Percentiles rank a stretch among this genome's conserved stretches.
phyloP scores from a whole-genome alignment of 2,797 vertebrate species.

The Hippopotamyrus pictus region DNA sequence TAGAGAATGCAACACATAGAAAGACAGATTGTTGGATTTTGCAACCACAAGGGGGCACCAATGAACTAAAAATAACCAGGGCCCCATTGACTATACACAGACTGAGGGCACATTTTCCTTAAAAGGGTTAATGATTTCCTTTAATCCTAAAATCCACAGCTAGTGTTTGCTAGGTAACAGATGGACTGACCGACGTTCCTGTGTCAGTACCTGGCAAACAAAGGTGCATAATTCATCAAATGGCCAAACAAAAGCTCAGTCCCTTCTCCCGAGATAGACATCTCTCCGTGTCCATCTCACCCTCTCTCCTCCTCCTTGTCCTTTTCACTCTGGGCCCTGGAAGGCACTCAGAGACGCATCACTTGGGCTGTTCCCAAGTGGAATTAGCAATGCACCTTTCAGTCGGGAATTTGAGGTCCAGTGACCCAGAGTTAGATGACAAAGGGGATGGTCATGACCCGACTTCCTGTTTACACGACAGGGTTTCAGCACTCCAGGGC shows the following conservation, averaged over 20 bases:
- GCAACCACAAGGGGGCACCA: slow-evolving; percentile 39
- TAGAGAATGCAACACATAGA: not conserved
- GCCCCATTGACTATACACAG: not conserved
- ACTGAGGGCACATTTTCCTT: not conserved
- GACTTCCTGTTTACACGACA: slow-evolving; percentile 8
- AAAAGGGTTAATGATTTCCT: not conserved
- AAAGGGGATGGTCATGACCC: not conserved
- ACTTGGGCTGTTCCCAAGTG: not conserved
- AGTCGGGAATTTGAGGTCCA: not conserved
- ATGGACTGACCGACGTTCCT: slow-evolving; percentile 33
- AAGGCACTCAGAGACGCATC: not conserved
- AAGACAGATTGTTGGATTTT: not conserved
- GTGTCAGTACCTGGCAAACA: slow-evolving; percentile 35
- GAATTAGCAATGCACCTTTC: not conserved
- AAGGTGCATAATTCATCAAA: slow-evolving; percentile 2
- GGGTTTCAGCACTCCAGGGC: not conserved
- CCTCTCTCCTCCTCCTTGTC: not conserved
- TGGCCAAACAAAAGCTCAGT: not conserved
- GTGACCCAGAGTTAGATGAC: not conserved
- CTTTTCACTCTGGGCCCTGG: not conserved
- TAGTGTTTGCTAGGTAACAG: slow-evolving; percentile 7
- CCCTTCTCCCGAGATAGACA: not conserved
- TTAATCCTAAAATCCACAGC: not conserved
- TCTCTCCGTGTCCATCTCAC: not conserved
- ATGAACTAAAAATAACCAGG: slow-evolving; percentile 6